Evolutionary conservation across 2,888 invertebrate genomes (phyloP).

Genomic region (Euclidia mi): DNA sequence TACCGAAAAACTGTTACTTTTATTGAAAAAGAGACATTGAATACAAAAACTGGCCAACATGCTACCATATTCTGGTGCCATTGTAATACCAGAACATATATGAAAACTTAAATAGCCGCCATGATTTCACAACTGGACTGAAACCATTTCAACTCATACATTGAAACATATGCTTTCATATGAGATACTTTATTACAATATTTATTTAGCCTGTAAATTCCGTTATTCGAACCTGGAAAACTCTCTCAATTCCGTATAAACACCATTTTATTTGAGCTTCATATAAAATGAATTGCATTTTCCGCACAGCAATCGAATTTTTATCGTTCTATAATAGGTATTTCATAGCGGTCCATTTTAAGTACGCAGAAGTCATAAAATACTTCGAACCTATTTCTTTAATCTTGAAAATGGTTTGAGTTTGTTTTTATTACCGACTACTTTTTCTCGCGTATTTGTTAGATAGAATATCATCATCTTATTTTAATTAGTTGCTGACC

Average conservation of each 20-base stretch:
- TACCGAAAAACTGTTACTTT: too few relatives aligned
- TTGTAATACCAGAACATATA: too few relatives aligned
- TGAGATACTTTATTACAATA: conserved; percentile 16
- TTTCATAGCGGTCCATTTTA: conserved; percentile 50
- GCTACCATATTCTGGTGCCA: too few relatives aligned
- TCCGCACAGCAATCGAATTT: conserved; percentile 52
- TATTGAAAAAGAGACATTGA: too few relatives aligned
- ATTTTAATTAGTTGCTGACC: too few relatives aligned
- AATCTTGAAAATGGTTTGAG: conserved; percentile 30
- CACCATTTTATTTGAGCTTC: conserved; percentile 48
- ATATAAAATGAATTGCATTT: conserved; percentile 54
- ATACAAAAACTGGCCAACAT: too few relatives aligned
- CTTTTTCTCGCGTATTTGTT: background rate
- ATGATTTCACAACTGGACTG: background rate
- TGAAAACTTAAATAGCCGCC: background rate
- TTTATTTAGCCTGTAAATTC: conserved; percentile 26
- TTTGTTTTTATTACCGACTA: conserved; percentile 13
- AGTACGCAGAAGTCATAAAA: conserved; percentile 48
- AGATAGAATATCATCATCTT: too few relatives aligned
- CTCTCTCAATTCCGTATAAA: conserved; percentile 35
- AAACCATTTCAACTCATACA: background rate
- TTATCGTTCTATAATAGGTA: conserved; percentile 57
- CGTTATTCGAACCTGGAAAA: conserved; percentile 23
- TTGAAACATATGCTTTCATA: conserved; percentile 9
- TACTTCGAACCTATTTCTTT: conserved; percentile 45